These are phyloP conservation scores for Drosophila grimshawi DNA, from an alignment of 1,140 invertebrate species.

Conservation along the genomic window DNA sequence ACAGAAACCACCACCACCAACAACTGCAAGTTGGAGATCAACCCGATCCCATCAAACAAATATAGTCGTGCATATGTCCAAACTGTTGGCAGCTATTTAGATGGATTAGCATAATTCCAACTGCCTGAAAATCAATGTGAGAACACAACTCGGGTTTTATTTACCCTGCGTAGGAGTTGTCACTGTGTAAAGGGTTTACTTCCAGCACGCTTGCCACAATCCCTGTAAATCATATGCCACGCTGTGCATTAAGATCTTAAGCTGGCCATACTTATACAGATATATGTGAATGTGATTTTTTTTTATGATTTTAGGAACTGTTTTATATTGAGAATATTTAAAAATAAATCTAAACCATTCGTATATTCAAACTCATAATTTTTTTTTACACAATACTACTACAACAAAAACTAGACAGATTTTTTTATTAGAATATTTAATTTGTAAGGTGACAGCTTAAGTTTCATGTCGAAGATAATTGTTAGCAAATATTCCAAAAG, in stretches of 20 bases:
- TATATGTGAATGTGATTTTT: neutral
- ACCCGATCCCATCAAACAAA: slow-evolving; percentile 53
- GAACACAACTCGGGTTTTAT: slow-evolving; percentile 44
- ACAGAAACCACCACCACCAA: slow-evolving; percentile 1
- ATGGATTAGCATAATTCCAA: slow-evolving; percentile 71
- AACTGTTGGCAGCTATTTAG: slow-evolving; percentile 80
- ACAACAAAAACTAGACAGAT: no score
- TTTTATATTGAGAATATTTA: neutral
- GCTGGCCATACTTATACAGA: neutral
- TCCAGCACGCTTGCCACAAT: neutral
- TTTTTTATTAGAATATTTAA: neutral
- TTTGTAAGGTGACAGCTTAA: neutral
- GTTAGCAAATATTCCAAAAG: no score
- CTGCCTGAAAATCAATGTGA: slow-evolving; percentile 71
- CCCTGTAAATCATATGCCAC: slow-evolving; percentile 16
- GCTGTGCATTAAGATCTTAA: slow-evolving; percentile 12
- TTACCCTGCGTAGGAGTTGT: slow-evolving; percentile 55
- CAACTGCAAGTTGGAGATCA: slow-evolving; percentile 41
- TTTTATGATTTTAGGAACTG: neutral
- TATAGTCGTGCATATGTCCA: slow-evolving; percentile 70
- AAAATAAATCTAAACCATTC: no score
- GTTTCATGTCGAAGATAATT: no score
- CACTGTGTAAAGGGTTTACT: slow-evolving; percentile 14
- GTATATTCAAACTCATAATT: no score
- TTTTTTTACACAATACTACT: no score